Evolutionary conservation across 2,113 vertebrate genomes (phyloP).

Genomic region (Oreochromis tanganicae): DNA sequence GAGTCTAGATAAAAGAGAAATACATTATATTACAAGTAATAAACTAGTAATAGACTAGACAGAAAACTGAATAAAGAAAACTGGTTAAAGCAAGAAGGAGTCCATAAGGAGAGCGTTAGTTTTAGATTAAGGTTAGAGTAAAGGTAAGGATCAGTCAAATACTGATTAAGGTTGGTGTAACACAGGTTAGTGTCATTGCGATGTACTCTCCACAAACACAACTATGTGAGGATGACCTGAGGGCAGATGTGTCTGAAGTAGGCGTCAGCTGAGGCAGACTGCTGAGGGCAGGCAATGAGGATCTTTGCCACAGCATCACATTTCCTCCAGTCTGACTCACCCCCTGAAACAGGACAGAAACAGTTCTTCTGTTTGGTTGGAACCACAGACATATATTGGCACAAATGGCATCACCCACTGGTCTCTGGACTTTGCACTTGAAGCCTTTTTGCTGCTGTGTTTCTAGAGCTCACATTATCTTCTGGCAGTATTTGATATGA

Average conservation of each 20-base stretch:
- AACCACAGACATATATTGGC: not conserved
- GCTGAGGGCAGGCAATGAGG: conserved; percentile 87
- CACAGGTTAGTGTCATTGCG: not conserved
- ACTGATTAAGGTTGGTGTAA: not conserved
- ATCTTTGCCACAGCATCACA: conserved; percentile 86
- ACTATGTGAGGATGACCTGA: conserved; percentile 74
- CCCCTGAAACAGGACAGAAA: conserved; percentile 57
- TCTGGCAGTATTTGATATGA: not conserved
- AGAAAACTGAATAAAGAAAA: not conserved
- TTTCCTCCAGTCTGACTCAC: conserved; percentile 86
- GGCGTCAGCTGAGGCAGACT: conserved; percentile 78
- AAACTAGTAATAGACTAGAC: not conserved
- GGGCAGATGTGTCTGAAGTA: conserved; percentile 86
- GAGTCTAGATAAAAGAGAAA: too few relatives aligned
- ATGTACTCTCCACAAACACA: not conserved
- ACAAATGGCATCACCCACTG: not conserved
- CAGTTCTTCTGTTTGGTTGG: not conserved
- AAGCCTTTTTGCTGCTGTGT: not conserved
- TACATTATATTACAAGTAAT: too few relatives aligned
- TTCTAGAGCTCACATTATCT: not conserved
- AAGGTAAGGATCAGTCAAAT: not conserved
- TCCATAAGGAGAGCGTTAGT: not conserved
- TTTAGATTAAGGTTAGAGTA: not conserved
- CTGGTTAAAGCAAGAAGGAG: not conserved
- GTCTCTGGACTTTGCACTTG: not conserved